These are phyloP conservation scores for Porites lobata DNA, from an alignment of 92 coral and sea anemone species.

Conservation along the genomic window DNA sequence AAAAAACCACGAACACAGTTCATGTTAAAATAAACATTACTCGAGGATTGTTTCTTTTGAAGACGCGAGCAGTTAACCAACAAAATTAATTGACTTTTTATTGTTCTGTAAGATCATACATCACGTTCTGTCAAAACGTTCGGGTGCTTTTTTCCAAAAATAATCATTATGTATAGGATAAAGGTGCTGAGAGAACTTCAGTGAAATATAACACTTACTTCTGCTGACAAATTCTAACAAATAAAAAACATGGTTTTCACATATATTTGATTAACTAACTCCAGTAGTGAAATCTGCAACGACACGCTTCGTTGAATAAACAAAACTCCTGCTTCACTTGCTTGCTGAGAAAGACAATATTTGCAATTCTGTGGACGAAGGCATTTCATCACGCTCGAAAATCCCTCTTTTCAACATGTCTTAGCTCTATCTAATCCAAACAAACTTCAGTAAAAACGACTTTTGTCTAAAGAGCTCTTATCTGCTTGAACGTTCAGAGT, in stretches of 20 bases:
- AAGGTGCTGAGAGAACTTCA: no score
- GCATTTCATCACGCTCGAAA: no score
- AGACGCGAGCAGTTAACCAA: constrained; percentile 8
- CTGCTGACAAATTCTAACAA: no score
- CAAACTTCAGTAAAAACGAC: background rate
- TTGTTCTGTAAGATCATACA: constrained; percentile 9
- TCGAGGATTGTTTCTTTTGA: background rate
- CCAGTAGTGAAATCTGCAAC: no score
- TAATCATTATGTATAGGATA: background rate
- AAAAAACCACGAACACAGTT: background rate
- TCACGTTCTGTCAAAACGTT: constrained; percentile 30
- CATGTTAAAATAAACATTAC: background rate
- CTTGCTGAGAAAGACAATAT: no score
- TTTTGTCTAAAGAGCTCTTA: background rate
- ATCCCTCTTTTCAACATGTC: no score
- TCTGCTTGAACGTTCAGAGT: background rate
- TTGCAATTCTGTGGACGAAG: no score
- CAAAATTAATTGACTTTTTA: constrained; percentile 37
- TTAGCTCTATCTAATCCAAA: background rate
- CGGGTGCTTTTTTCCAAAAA: background rate
- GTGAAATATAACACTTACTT: no score
- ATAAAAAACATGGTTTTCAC: no score
- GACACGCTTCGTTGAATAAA: no score
- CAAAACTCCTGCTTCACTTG: no score
- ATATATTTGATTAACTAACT: no score